These are phyloP conservation scores for Lobophora halterata DNA, from an alignment of 2,888 invertebrate species.

Conservation along the genomic window DNA sequence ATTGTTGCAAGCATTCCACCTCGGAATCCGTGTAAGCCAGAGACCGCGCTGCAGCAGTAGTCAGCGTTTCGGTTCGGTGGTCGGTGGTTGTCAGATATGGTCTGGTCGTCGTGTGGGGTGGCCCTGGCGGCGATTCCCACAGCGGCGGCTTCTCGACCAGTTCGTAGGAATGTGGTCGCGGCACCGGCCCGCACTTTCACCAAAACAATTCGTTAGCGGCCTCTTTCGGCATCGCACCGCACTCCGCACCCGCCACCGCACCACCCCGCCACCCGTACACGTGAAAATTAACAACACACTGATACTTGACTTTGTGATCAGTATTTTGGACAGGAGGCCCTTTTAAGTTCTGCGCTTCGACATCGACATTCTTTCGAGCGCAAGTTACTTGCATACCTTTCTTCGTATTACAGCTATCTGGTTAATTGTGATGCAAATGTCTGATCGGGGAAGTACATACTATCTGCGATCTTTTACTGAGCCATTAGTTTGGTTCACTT, in stretches of 20 bases:
- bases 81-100: constrained; percentile 51
- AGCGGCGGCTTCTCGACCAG: constrained; percentile 78
- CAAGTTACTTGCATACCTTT: constrained; percentile 30
- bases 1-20: too few species aligned
- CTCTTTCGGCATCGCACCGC: constrained; percentile 77
- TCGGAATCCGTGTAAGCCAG: constrained; percentile 9
- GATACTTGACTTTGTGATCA: constrained; percentile 64
- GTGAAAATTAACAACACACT: constrained; percentile 74
- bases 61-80: constrained; percentile 25
- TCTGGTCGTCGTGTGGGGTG: constrained; percentile 70
- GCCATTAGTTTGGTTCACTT: constrained; percentile 11
- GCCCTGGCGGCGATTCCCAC: constrained; percentile 79
- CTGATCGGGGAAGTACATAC: constrained; percentile 10
- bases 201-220: constrained; percentile 81
- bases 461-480: constrained; percentile 19
- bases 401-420: constrained; percentile 29
- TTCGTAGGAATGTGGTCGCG: constrained; percentile 79
- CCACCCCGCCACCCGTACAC: constrained; percentile 64
- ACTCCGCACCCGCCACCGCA: constrained; percentile 56
- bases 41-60: constrained; percentile 5
- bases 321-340: constrained; percentile 56
- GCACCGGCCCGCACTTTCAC: constrained; percentile 80
- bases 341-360: constrained; percentile 52
- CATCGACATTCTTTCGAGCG: constrained; percentile 34
- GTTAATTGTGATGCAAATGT: constrained; percentile 24